Evolutionary conservation across 2,888 invertebrate species (phyloP), one percentile per base, ranked within the genome.

Genomic region (Malacosoma neustria): DNA sequence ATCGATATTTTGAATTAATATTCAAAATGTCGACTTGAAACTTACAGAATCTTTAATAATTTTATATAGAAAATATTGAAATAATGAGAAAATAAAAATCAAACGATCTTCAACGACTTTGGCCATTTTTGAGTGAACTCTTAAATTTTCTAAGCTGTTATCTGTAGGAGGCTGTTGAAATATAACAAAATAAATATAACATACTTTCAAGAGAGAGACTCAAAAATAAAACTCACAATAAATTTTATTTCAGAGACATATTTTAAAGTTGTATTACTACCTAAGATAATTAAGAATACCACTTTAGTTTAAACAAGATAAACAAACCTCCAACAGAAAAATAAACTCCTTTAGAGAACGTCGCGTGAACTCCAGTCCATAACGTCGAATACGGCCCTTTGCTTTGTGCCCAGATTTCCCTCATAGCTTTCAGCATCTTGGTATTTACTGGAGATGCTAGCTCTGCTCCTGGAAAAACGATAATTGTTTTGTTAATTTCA

Each of bases 321-420:
- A 0, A 22, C 22, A 22, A 22, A 38, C 63, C 63, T 53, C 61
- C 65, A 30, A 61, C 34, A 5, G 63, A 60, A 11, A 47, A 45
- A 38, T 47, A 63, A 36, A 57, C 54, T 35, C 61, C 65, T 35
- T 49, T 57, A 1, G 62, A 61, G 39, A 61, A 61, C 0, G 46
- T 52, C 3, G 60, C 48, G 29, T 62, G 60, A 3, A 61, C 46
- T 3, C 64, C 64, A 3, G 56, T 57, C 41, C 45, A 57, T 2
- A 61, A 39, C 1, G 45, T 50, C 5, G 32, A 32, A 0, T 15
- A 32, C 1, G 40, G 33, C 3, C 39, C 33, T 2, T 41, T 36
- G 1, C 36, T 29, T 9, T 29, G 33, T 1, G 13, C 6, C n/a
- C 51, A 39, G 6, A 48, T 32, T 3, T 36, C 30, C 4, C 42